Percentiles rank a stretch among this genome's conserved stretches.
Evolutionary conservation across 2,113 vertebrate species (phyloP).

Genomic region (Himantopus leucocephalus): DNA sequence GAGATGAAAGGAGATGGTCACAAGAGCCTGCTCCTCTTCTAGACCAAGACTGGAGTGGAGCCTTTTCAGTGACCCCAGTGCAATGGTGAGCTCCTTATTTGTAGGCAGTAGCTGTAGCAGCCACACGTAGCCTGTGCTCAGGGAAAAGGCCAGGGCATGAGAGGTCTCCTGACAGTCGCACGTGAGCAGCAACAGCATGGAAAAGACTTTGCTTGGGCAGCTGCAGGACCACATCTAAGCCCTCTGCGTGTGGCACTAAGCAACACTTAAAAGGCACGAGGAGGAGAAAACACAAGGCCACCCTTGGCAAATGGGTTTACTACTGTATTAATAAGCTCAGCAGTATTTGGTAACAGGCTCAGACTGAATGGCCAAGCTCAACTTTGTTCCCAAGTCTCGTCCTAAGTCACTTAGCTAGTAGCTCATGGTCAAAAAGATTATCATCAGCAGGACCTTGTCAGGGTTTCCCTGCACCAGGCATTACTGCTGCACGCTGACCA

Average conservation of each 20-base stretch:
- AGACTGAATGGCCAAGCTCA: background rate
- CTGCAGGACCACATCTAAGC: background rate
- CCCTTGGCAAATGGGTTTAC: background rate
- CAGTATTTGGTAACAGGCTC: background rate
- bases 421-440: background rate
- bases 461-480: background rate
- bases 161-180: background rate
- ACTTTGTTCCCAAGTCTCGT: background rate
- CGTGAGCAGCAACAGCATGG: background rate
- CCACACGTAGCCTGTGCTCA: background rate
- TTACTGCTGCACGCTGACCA: no score
- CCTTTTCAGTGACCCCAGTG: background rate
- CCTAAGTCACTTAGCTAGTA: background rate
- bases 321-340: background rate
- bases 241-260: background rate
- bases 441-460: background rate
- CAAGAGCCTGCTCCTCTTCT: background rate
- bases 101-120: background rate
- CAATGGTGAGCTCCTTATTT: background rate
- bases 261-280: background rate
- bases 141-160: background rate
- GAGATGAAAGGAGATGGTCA: background rate
- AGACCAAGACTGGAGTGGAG: background rate
- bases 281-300: background rate
- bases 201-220: background rate